Evolutionary conservation across 37 sponge, comb jelly and placozoan species (phyloP), one percentile per base, ranked within the genome.

Genomic region (Haliclona indistincta): DNA sequence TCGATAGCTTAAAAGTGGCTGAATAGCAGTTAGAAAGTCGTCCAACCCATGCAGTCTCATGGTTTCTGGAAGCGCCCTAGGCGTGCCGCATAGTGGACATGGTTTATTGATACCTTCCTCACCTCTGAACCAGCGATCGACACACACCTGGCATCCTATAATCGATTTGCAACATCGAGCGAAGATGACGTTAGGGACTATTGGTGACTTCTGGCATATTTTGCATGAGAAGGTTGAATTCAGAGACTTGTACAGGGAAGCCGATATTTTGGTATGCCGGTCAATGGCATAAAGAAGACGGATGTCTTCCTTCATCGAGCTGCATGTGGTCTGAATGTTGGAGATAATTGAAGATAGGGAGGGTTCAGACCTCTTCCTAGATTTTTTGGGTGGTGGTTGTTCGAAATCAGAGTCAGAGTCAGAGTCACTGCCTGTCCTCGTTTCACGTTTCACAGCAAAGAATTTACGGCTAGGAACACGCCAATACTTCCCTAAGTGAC

Each of bases 131-230:
- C 84, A 76, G 3, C 22, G 58, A 32, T 84, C 77, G 25, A 69
- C 70, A 62, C 84, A 84, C 8, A 4, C 26, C 22, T 84, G 43
- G 54, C 76, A 84, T 0, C 84, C 84, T 0, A 84, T 3, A 23
- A 84, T 84, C 4, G 23, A 41, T 2, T 45, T 69, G 54, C 84
- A 84, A 32, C 84, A 84, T n/a, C 42, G 39, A 2, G 77, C 71
- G 22, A 84, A 43, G 17, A 84, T 68, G 42, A 76, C 41, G 0
- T 70, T 76, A 25, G 76, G 76, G 0, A 6, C 1, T 11, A 75
- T 38, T 22, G 77, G 84, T 0, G 70, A 15, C 1, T 1, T 34
- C 1, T 75, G 68, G 41, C 84, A 84, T 15, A 84, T 84, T 32
- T 60, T 75, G 44, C 84, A 84, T 37, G 25, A 25, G 47, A 84